These are phyloP conservation scores for Eupeodes latifasciatus DNA, from an alignment of 2,888 invertebrate species.

Conservation along the genomic window DNA sequence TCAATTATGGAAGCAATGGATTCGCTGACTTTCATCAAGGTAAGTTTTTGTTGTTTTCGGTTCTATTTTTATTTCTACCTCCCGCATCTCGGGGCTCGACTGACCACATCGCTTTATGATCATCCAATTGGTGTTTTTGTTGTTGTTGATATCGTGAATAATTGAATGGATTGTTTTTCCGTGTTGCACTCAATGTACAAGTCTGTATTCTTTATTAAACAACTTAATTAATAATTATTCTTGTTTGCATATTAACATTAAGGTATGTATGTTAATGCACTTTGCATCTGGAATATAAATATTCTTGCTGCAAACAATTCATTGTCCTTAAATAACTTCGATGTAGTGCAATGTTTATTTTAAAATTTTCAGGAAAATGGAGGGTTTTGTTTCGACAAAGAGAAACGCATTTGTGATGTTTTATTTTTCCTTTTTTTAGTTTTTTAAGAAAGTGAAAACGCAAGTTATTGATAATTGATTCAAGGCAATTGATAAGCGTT, in stretches of 20 bases:
- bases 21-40: constrained; percentile 80
- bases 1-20: constrained; percentile 82
- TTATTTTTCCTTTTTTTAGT: no score
- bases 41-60: constrained; percentile 77
- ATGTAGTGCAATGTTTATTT: not conserved
- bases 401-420: not conserved
- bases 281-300: constrained; percentile 1
- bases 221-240: not conserved
- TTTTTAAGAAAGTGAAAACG: not conserved
- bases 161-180: not conserved
- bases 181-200: not conserved
- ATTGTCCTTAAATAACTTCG: constrained; percentile 8
- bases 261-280: not conserved
- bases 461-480: constrained; percentile 2
- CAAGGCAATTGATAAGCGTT: constrained; percentile 25
- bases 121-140: not conserved
- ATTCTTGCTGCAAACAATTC: not conserved
- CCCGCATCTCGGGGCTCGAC: constrained; percentile 8
- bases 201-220: not conserved
- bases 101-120: not conserved
- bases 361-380: not conserved
- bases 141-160: not conserved
- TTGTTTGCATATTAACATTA: not conserved
- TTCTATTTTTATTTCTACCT: constrained; percentile 44
- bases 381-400: not conserved